Conservation (phyloP, 2,113 vertebrate species). For the Clinocottus analis region DNA sequence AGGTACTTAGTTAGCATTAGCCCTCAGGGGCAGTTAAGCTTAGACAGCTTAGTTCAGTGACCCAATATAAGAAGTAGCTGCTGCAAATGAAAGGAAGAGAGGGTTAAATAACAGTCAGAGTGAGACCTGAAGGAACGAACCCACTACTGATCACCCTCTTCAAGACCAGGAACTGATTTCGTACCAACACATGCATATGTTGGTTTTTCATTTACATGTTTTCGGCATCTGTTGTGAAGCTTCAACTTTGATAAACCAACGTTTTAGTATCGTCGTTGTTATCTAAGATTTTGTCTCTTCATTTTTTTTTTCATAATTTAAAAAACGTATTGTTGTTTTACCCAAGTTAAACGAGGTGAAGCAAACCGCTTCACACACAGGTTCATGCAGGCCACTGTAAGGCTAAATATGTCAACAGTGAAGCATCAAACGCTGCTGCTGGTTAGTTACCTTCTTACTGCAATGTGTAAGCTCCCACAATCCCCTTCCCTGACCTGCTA, state of each 20-base stretch:
- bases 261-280: not conserved
- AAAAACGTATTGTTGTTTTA: not conserved
- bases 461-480: constrained; percentile 62
- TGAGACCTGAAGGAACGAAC: constrained; percentile 25
- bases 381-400: not conserved
- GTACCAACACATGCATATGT: not conserved
- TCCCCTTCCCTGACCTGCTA: constrained; percentile 60
- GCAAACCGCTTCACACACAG: not conserved
- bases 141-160: not conserved
- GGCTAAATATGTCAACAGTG: not conserved
- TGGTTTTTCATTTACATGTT: not conserved
- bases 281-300: not conserved
- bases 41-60: constrained; percentile 76
- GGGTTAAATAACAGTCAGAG: constrained; percentile 42
- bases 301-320: not conserved
- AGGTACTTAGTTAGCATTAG: constrained; percentile 79
- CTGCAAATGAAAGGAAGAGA: constrained; percentile 56
- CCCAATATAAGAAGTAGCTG: constrained; percentile 60
- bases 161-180: not conserved
- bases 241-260: not conserved
- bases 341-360: not conserved
- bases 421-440: not conserved
- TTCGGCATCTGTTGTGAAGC: not conserved
- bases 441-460: constrained; percentile 42
- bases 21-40: constrained; percentile 71